Percentiles rank a stretch among this genome's conserved stretches.
Conservation (phyloP, 2,797 vertebrate species). For the Gobionotothen gibberifrons region DNA sequence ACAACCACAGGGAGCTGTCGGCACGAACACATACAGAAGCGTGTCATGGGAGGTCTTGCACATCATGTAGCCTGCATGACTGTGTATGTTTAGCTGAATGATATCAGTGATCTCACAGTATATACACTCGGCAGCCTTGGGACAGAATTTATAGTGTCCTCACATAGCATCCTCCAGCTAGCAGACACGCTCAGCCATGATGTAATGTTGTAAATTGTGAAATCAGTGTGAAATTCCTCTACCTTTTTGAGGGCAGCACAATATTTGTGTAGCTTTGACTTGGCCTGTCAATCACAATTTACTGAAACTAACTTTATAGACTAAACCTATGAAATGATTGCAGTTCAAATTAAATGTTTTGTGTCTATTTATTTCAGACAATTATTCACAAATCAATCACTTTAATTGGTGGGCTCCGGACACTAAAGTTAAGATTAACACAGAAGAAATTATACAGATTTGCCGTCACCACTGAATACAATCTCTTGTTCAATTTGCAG, state of each 20-base stretch:
- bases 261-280: slow-evolving; percentile 32
- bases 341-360: neutral
- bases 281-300: slow-evolving; percentile 27
- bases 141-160: slow-evolving; percentile 40
- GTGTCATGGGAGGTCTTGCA: slow-evolving; percentile 77
- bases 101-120: slow-evolving; percentile 39
- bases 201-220: slow-evolving; percentile 38
- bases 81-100: slow-evolving; percentile 64
- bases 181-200: slow-evolving; percentile 41
- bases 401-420: slow-evolving; percentile 45
- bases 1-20: slow-evolving; percentile 45
- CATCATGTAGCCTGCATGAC: slow-evolving; percentile 55
- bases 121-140: slow-evolving; percentile 27
- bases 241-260: slow-evolving; percentile 20
- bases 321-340: slow-evolving; percentile 20
- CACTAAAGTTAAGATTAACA: slow-evolving; percentile 55
- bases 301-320: slow-evolving; percentile 7
- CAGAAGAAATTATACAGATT: slow-evolving; percentile 71
- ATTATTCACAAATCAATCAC: slow-evolving; percentile 27
- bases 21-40: slow-evolving; percentile 61
- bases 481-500: slow-evolving; percentile 80
- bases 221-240: slow-evolving; percentile 10
- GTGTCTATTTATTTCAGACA: neutral
- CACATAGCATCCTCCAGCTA: slow-evolving; percentile 22
- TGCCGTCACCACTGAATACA: slow-evolving; percentile 70